These are phyloP conservation scores for Sylvia borin DNA, from an alignment of 2,797 vertebrate species.

Conservation along the genomic window DNA sequence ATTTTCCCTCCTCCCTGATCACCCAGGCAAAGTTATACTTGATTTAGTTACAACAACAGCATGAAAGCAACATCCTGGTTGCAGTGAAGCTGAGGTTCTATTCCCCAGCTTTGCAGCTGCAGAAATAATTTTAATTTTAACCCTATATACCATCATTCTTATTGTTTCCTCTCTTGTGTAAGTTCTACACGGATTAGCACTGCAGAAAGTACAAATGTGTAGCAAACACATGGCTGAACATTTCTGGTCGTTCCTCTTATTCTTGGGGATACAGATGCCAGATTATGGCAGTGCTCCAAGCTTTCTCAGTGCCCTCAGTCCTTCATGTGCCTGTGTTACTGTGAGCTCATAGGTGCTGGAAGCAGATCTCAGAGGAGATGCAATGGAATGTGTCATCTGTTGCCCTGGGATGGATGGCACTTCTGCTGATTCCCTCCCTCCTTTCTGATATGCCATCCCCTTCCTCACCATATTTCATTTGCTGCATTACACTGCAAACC, in stretches of 20 bases:
- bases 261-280: neutral
- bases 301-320: neutral
- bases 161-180: neutral
- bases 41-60: too few relatives aligned
- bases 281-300: neutral
- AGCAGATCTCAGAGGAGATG: neutral
- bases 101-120: too few relatives aligned
- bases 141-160: neutral
- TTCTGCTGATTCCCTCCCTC: neutral
- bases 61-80: too few relatives aligned
- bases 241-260: neutral
- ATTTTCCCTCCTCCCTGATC: too few relatives aligned
- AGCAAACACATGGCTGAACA: neutral
- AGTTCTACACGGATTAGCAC: neutral
- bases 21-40: too few relatives aligned
- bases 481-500: neutral
- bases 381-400: neutral
- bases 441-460: neutral
- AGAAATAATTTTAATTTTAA: too few relatives aligned
- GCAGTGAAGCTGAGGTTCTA: too few relatives aligned
- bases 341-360: neutral
- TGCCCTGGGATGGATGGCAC: too few relatives aligned
- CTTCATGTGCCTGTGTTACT: neutral
- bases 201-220: neutral
- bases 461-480: neutral